These are phyloP conservation scores for Takifugu bimaculatus DNA, from an alignment of 2,113 vertebrate genomes.

Conservation along the genomic window DNA sequence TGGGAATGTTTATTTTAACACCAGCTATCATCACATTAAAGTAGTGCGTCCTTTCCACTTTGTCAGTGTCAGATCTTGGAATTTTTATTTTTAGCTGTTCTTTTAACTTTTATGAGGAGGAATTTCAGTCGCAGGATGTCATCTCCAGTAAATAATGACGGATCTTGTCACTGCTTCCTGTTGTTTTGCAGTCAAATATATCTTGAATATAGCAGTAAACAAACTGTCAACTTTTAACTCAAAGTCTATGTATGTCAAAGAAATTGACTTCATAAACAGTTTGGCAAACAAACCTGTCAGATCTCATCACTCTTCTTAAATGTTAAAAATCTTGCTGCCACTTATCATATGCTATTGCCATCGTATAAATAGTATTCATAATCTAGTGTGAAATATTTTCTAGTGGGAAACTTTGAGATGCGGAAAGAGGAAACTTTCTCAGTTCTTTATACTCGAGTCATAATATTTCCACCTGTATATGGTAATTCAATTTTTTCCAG, in stretches of 20 bases:
- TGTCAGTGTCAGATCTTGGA: too few species aligned
- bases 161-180: neutral
- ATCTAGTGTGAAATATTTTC: neutral
- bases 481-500: too few species aligned
- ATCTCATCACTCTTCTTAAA: neutral
- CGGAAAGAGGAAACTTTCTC: too few species aligned
- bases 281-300: neutral
- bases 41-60: too few species aligned
- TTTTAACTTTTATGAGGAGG: too few species aligned
- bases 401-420: too few species aligned
- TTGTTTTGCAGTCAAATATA: neutral
- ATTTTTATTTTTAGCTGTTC: too few species aligned
- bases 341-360: neutral
- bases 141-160: neutral
- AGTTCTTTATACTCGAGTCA: too few species aligned
- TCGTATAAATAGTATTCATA: neutral
- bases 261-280: neutral
- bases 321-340: neutral
- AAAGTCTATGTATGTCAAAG: neutral
- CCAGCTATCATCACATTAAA: too few species aligned
- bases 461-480: too few species aligned
- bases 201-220: neutral
- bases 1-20: too few species aligned
- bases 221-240: neutral
- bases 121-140: neutral